These are phyloP conservation scores for Masticophis lateralis DNA, from an alignment of 2,797 vertebrate genomes.

Conservation along the genomic window DNA sequence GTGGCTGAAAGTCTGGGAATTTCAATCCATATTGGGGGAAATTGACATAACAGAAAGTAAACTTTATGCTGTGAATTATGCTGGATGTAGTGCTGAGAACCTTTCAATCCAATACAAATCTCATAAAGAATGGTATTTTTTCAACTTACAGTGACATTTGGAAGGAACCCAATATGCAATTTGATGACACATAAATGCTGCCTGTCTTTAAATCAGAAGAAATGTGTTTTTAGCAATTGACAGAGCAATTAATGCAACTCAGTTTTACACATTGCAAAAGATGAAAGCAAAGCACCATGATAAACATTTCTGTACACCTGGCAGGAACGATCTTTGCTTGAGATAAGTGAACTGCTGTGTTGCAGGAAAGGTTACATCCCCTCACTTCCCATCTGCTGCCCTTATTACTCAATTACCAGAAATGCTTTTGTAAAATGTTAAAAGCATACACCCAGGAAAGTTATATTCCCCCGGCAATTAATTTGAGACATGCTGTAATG, in stretches of 20 bases:
- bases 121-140: neutral
- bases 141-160: slow-evolving; percentile 11
- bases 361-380: neutral
- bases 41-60: neutral
- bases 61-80: neutral
- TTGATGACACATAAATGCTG: slow-evolving; percentile 7
- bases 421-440: slow-evolving; percentile 28
- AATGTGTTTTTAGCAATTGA: slow-evolving; percentile 33
- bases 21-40: neutral
- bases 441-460: slow-evolving; percentile 1
- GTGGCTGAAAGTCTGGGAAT: neutral
- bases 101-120: neutral
- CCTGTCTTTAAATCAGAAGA: slow-evolving; percentile 18
- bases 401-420: slow-evolving; percentile 35
- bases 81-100: neutral
- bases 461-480: slow-evolving; percentile 21
- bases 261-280: slow-evolving; percentile 36
- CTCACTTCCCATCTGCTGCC: slow-evolving; percentile 20
- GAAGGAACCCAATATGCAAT: slow-evolving; percentile 33
- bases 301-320: slow-evolving; percentile 25
- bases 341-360: slow-evolving; percentile 3
- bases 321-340: slow-evolving; percentile 30
- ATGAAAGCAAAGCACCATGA: slow-evolving; percentile 31
- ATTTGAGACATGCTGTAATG: neutral
- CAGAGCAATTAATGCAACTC: slow-evolving; percentile 21